These are phyloP conservation scores for Folsomia candida DNA, from an alignment of 2,888 invertebrate species.

Conservation along the genomic window DNA sequence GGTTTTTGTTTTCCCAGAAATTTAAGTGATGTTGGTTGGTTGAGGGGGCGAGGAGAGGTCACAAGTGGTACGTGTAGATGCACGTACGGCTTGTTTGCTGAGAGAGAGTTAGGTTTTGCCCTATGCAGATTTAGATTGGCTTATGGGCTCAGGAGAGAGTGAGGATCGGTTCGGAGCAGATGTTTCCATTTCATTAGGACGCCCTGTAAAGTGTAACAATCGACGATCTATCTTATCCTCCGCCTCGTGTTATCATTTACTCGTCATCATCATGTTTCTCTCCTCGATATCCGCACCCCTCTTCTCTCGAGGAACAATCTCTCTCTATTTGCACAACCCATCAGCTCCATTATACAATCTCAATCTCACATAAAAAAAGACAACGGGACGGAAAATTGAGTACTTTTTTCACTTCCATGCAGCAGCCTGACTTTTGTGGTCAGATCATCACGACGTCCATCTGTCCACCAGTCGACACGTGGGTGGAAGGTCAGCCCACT, in stretches of 20 bases:
- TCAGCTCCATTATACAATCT: constrained; percentile 15
- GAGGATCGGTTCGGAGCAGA: no score
- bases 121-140: constrained; percentile 18
- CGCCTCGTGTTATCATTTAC: constrained; percentile 17
- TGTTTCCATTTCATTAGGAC: constrained; percentile 23
- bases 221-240: constrained; percentile 14
- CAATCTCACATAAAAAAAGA: no score
- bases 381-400: background rate
- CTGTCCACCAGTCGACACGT: no score
- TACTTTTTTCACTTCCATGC: no score
- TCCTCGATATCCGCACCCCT: constrained; percentile 7
- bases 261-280: background rate
- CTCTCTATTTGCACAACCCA: constrained; percentile 17
- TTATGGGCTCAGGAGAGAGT: constrained; percentile 18
- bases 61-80: background rate
- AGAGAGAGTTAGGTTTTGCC: background rate
- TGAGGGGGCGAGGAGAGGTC: background rate
- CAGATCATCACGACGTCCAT: no score
- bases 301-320: background rate
- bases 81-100: background rate
- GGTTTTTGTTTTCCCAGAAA: no score
- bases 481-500: no score
- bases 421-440: no score
- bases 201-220: constrained; percentile 14
- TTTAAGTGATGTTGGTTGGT: no score